Conservation (phyloP, 2,797 vertebrate genomes). For the Muscicapa striata region DNA sequence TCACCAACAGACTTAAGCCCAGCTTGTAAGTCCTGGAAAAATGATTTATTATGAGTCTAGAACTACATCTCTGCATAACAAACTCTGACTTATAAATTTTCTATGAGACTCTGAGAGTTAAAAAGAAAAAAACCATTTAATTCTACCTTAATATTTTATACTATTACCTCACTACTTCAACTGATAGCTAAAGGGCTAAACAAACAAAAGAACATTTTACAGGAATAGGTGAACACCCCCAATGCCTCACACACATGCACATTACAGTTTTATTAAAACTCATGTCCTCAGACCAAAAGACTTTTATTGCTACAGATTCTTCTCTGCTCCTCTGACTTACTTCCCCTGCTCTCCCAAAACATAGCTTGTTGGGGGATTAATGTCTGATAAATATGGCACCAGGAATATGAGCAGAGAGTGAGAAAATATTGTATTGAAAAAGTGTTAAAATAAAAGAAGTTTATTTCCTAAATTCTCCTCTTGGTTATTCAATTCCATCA, state of each 20-base stretch:
- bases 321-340: neutral
- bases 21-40: neutral
- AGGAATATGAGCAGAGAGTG: neutral
- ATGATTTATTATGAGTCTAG: neutral
- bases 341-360: neutral
- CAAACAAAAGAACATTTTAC: neutral
- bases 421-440: neutral
- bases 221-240: neutral
- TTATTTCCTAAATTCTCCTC: neutral
- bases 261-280: neutral
- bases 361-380: neutral
- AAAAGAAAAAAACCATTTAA: neutral
- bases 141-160: neutral
- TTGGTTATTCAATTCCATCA: neutral
- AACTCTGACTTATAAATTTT: neutral
- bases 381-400: neutral
- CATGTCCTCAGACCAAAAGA: neutral
- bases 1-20: neutral
- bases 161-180: neutral
- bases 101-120: neutral
- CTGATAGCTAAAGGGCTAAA: neutral
- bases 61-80: neutral
- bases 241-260: neutral
- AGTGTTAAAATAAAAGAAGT: neutral
- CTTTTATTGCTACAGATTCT: neutral